Conservation (phyloP, 2,888 invertebrate species). For the Proisotoma minuta region DNA sequence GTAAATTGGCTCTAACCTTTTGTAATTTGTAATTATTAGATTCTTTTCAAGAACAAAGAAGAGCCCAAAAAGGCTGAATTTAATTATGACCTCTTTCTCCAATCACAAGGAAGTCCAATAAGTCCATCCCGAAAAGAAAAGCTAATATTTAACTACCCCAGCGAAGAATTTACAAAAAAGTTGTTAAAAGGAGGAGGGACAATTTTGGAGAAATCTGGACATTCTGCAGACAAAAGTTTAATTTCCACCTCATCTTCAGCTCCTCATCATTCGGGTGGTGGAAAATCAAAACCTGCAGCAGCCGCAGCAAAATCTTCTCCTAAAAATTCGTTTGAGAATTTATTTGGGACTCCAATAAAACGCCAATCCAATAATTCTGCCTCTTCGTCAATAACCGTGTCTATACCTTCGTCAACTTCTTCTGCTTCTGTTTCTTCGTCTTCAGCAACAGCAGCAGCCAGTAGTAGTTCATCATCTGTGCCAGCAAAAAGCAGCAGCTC, state of each 20-base stretch:
- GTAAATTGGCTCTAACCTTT: background rate
- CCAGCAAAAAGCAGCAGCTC: slow-evolving; percentile 30
- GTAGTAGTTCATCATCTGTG: too few species aligned
- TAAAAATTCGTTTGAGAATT: slow-evolving; percentile 65
- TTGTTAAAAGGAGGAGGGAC: slow-evolving; percentile 79
- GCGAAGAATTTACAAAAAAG: slow-evolving; percentile 83
- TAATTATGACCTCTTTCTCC: slow-evolving; percentile 79
- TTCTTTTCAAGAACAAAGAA: slow-evolving; percentile 70
- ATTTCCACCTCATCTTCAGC: slow-evolving; percentile 17
- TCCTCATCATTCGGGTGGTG: slow-evolving; percentile 37
- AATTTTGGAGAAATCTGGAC: slow-evolving; percentile 29
- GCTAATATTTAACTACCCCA: slow-evolving; percentile 75
- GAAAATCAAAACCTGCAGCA: slow-evolving; percentile 34
- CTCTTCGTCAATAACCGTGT: background rate
- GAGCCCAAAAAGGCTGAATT: slow-evolving; percentile 74
- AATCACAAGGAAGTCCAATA: slow-evolving; percentile 67
- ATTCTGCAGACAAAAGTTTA: slow-evolving; percentile 27
- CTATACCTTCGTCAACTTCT: slow-evolving; percentile 7
- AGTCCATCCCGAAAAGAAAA: slow-evolving; percentile 71
- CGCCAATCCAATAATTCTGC: slow-evolving; percentile 20
- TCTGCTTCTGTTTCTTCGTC: slow-evolving; percentile 13
- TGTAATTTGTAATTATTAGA: slow-evolving; percentile 18
- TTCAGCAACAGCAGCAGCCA: slow-evolving; percentile 3
- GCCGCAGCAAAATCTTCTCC: slow-evolving; percentile 38
- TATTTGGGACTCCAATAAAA: slow-evolving; percentile 80